These are phyloP conservation scores for Melanogrammus aeglefinus DNA, from an alignment of 2,797 vertebrate genomes.

Conservation along the genomic window DNA sequence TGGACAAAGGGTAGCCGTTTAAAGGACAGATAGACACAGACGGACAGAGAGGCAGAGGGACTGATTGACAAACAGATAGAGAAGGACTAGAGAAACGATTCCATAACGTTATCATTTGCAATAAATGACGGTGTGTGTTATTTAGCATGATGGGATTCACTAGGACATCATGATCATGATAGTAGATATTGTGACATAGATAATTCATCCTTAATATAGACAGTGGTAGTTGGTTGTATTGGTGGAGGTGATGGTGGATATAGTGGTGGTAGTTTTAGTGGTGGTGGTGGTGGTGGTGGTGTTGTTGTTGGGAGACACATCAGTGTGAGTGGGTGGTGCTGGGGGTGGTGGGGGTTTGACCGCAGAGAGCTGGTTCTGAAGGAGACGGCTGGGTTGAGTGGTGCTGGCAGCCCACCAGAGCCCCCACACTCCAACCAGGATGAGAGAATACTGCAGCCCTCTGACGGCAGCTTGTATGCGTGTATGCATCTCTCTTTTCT, in stretches of 20 bases:
- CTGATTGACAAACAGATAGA: background rate
- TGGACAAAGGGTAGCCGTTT: constrained; percentile 23
- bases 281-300: constrained; percentile 29
- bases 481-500: background rate
- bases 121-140: no score
- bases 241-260: background rate
- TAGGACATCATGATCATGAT: no score
- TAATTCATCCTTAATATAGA: no score
- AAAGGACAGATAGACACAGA: constrained; percentile 12
- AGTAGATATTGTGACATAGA: no score
- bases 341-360: constrained; percentile 11
- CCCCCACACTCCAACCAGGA: constrained; percentile 67
- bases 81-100: background rate
- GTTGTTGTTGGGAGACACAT: constrained; percentile 6
- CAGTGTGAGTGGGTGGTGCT: background rate
- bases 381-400: constrained; percentile 51
- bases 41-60: background rate
- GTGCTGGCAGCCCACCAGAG: constrained; percentile 62
- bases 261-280: background rate
- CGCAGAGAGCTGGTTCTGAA: constrained; percentile 35
- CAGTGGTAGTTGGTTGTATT: no score
- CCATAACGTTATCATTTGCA: no score
- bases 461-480: constrained; percentile 43
- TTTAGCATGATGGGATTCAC: no score
- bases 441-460: constrained; percentile 60